Base-by-base conservation (phyloP, 2,113 vertebrate genomes). In the Phrynosoma blainvillii region DNA sequence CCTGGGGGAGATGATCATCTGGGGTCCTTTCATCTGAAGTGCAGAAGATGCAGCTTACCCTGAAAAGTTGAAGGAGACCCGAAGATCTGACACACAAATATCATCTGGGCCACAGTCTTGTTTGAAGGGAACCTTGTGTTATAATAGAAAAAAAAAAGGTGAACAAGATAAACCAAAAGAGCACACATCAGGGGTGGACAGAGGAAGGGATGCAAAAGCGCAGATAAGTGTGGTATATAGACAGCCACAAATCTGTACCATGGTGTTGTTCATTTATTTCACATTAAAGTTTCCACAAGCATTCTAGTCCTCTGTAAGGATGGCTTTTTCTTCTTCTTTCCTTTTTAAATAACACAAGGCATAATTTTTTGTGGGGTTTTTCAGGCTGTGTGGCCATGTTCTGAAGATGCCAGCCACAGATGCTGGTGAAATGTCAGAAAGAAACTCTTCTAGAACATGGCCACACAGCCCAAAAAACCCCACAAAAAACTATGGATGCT, bases 61-160 rank as follows among this genome's bases (percentile, higher is more conserved):
- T 14, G 87, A 88, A 77, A 88, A 88, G 62, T 88, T 84, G 65
- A 88, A 88, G 52, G 87, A 84, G 32, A 88, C 11, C 2, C 73
- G 82, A 71, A 88, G 87, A 78, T 88, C 87, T 56, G 87, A 4
- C 62, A 70, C 74, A 78, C 87, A 88, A 84, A 88, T 52, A 2
- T 77, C 62, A 84, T 88, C 80, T 0, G 47, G 16, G 25, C 87
- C 87, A 3, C 87, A 88, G 42, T 88, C 75, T 56, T 70, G 81
- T 16, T 56, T 16, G 87, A 88, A 88, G 73, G 87, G 87, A 70
- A 88, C 16, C 87, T 88, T 81, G 54, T 0, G 54, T 36, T 36
- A 30, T 14, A 80, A 23, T 1, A 52, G 27, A 32, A 4, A 73
- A 66, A 36, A 27, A 13, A 12, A 52, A 36, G 5, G 12, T 36